Conservation (phyloP, 2,888 invertebrate species). For the Volucella inflata region DNA sequence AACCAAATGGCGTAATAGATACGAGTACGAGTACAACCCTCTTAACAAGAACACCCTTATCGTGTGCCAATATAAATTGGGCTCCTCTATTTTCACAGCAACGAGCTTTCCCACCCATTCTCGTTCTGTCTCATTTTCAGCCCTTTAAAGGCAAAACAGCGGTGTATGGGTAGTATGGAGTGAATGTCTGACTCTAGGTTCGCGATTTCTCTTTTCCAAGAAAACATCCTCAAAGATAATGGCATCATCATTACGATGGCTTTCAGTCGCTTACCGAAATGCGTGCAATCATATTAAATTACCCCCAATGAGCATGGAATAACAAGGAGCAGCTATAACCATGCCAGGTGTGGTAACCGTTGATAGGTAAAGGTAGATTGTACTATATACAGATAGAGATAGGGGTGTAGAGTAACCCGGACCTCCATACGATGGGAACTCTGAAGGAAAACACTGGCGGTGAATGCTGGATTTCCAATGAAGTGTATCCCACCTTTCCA, state of each 20-base stretch:
- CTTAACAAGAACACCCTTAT: not conserved
- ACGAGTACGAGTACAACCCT: too few species aligned
- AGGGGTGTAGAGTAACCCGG: too few species aligned
- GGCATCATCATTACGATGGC: constrained; percentile 71
- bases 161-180: not conserved
- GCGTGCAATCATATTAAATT: constrained; percentile 73
- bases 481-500: too few species aligned
- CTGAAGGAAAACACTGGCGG: too few species aligned
- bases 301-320: constrained; percentile 53
- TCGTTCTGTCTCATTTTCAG: too few species aligned
- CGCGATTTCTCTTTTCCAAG: constrained; percentile 21
- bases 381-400: too few species aligned
- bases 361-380: too few species aligned
- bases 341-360: not conserved
- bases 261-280: constrained; percentile 70
- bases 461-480: too few species aligned
- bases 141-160: too few species aligned
- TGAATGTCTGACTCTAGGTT: constrained; percentile 11
- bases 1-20: constrained; percentile 17
- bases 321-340: constrained; percentile 29
- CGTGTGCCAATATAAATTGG: constrained; percentile 3
- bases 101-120: not conserved
- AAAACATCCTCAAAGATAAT: constrained; percentile 56
- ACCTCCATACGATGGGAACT: too few species aligned
- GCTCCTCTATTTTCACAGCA: not conserved